Conservation (phyloP, 2,888 invertebrate genomes). For the Eupithecia subfuscata region DNA sequence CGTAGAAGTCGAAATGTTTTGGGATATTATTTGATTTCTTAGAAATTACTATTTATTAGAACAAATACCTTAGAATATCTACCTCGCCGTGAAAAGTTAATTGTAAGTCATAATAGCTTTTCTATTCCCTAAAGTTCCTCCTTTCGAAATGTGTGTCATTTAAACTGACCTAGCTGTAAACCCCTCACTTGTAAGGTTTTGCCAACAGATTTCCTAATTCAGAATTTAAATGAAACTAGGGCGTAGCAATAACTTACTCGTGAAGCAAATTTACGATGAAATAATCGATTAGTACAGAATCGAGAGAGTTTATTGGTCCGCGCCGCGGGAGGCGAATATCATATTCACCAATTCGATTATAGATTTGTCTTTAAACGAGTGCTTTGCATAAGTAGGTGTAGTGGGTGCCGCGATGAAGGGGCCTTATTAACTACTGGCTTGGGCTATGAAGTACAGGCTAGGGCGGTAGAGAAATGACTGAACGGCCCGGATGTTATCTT, state of each 20-base stretch:
- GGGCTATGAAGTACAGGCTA: background rate
- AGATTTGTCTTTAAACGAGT: constrained; percentile 32
- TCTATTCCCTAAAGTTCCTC: too few relatives aligned
- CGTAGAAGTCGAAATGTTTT: too few relatives aligned
- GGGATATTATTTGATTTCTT: too few relatives aligned
- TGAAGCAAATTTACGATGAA: constrained; percentile 59
- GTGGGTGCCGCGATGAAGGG: background rate
- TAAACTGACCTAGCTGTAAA: constrained; percentile 12
- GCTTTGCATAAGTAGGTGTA: constrained; percentile 29
- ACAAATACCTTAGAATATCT: too few relatives aligned
- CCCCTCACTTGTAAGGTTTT: constrained; percentile 9
- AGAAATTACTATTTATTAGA: too few relatives aligned
- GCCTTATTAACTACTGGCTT: background rate
- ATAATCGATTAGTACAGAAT: constrained; percentile 66
- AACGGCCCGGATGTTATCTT: background rate
- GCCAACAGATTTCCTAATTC: constrained; percentile 48
- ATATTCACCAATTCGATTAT: constrained; percentile 41
- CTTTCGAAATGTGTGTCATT: background rate
- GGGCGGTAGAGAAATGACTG: background rate
- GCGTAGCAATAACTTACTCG: constrained; percentile 59
- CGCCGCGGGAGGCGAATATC: constrained; percentile 54
- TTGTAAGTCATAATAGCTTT: too few relatives aligned
- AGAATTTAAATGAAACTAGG: constrained; percentile 60
- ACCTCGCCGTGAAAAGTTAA: too few relatives aligned
- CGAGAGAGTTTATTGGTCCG: constrained; percentile 58